Evolutionary conservation across 2,113 vertebrate species (phyloP), one percentile per base, ranked within the genome.

Genomic region (Labeo catla): DNA sequence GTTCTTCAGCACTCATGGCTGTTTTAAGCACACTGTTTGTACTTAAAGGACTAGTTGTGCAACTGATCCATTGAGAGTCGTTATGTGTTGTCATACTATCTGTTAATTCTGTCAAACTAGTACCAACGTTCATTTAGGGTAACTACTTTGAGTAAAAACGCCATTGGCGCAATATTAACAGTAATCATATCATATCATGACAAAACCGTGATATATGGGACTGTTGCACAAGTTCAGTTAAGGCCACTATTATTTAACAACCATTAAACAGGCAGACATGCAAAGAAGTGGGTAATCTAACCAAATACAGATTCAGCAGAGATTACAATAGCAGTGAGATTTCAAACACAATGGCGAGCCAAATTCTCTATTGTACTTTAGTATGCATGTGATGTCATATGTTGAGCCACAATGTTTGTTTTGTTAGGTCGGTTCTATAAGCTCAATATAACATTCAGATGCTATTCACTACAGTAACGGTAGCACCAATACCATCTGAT

Each of bases 321-420:
- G 59, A 2, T 82, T 68, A 82, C 23, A 82, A 82, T 36, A 66
- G 80, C 13, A 50, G 23, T 34, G 13, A 66, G 61, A 82, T 82
- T 82, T 82, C 6, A 50, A 39, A 19, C 4, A 36, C 79, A 81
- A 49, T 9, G 11, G 5, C 28, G 23, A 21, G 45, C 80, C 47
- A 82, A 68, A 52, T 34, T 49, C 80, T 82, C 28, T 82, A 68
- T 68, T 52, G 80, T 52, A 65, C 76, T 59, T 78, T 57, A 21
- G 34, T 12, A 59, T 10, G 52, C 6, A 61, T 13, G 4, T 77
- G 47, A 54, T 16, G 76, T 77, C 76, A 77, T 15, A 11, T 21
- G 54, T 43, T 13, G 34, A 61, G 11, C 36, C 57, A 63, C 59
- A 65, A 15, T 47, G 15, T 10, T 76, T 57, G 59, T 49, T 34